Base-by-base conservation (phyloP, 2,113 vertebrate species). In the Arothron firmamentum region DNA sequence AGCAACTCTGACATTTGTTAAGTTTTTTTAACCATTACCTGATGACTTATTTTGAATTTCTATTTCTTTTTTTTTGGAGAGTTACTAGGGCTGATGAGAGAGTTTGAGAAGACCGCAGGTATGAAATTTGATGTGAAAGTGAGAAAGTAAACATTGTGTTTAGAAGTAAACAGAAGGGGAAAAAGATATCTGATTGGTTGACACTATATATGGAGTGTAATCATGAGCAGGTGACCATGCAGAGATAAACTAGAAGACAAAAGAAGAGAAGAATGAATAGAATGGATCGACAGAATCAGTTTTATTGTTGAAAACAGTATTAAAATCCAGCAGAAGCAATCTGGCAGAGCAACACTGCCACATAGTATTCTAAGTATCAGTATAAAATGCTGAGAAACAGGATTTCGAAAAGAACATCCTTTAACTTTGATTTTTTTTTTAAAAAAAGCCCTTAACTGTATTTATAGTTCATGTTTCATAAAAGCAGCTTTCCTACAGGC, bases 231-330 rank as follows among this genome's bases (percentile, higher is more conserved):
- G 10, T 34, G 11, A 62, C 60, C 65, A 65, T 66, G 70, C 70
- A 79, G 38, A 56, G 38, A 67, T 18, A 4, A 75, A 46, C 57
- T 45, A 69, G 47, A 56, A 75, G 15, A 56, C n/a, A n/a, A 47
- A 47, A 47, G 14, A 47, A 47, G 14, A n/a, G 17, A n/a, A 47
- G n/a, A n/a, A 53, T 61, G 69, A 49, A 56, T 60, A 57, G 54
- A 17, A 21, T 67, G 46, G 45, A 45, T 60, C 57, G 59, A 62
- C 55, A 14, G 59, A 72, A 70, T 17, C 63, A 18, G 54, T 64
- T 86, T 86, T 86, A 86, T 83, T 88, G 50, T 78, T 80, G 5
- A 71, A 64, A 62, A 78, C 59, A 66, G 48, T 2, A 52, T 41
- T 59, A 56, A 76, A 58, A 80, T 21, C 52, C 62, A 70, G 62